Conservation (phyloP, 2,797 vertebrate genomes). For the Myotis myotis region DNA sequence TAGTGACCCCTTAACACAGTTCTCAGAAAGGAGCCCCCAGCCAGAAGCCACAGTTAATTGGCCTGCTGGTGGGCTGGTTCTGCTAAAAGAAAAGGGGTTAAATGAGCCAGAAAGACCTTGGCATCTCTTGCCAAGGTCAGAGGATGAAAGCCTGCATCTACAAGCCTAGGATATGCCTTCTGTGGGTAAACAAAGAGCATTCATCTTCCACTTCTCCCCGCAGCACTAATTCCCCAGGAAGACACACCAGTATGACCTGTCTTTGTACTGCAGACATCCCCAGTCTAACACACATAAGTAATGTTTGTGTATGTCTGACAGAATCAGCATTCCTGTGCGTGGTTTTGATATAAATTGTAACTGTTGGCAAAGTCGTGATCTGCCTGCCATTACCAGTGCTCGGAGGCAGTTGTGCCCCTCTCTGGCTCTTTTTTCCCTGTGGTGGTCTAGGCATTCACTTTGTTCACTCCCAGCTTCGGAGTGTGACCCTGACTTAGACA, state of each 20-base stretch:
- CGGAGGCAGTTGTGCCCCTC: neutral
- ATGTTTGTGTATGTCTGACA: neutral
- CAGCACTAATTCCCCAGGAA: neutral
- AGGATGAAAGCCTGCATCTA: conserved; percentile 58
- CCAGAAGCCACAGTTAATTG: conserved; percentile 22
- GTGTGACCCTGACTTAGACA: conserved; percentile 5
- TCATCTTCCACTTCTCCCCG: neutral
- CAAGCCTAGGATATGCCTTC: conserved; percentile 36
- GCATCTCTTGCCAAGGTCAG: conserved; percentile 58
- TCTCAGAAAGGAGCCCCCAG: conserved; percentile 27
- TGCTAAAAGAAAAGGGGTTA: conserved; percentile 29
- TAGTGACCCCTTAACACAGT: neutral
- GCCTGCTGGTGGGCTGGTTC: conserved; percentile 11
- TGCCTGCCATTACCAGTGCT: neutral
- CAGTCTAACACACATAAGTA: neutral
- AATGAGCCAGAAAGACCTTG: conserved; percentile 62
- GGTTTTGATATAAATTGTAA: neutral
- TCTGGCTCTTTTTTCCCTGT: neutral
- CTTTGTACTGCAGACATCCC: neutral
- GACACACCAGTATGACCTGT: neutral
- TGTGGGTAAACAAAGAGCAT: conserved; percentile 43
- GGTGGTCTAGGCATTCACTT: neutral
- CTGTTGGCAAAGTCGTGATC: neutral
- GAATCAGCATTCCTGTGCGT: neutral
- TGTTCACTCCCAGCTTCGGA: conserved; percentile 51